A percentile compares a stretch with the other conserved stretches of the same genome.
Evolutionary conservation across 30 jellyfish, hydroid and myxozoan genomes (phyloP).

Genomic region (Aurelia sp.): DNA sequence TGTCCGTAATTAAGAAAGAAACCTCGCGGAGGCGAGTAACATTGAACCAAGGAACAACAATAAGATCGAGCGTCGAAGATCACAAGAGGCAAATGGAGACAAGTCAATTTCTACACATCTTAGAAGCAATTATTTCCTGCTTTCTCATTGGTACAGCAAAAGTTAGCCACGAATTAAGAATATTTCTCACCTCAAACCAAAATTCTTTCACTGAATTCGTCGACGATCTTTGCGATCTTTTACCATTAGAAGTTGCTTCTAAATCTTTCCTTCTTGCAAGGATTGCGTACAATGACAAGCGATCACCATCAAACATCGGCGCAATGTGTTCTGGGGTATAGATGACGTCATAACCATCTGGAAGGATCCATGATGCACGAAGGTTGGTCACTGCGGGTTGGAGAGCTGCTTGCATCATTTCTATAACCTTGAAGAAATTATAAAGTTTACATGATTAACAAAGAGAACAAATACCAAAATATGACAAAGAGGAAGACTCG

Average conservation of each 20-base stretch:
- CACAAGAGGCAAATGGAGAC: too few relatives aligned
- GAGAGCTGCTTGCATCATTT: slow-evolving; percentile 60
- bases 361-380: slow-evolving; percentile 97
- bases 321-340: slow-evolving; percentile 96
- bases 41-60: too few relatives aligned
- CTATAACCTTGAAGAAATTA: slow-evolving; percentile 59
- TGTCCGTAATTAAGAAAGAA: too few relatives aligned
- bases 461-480: background rate
- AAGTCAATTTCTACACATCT: too few relatives aligned
- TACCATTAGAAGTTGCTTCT: slow-evolving; percentile 65
- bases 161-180: too few relatives aligned
- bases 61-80: too few relatives aligned
- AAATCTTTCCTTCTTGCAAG: slow-evolving; percentile 80
- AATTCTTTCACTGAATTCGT: slow-evolving; percentile 88
- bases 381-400: slow-evolving; percentile 90
- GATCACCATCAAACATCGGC: slow-evolving; percentile 78
- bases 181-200: slow-evolving; percentile 90
- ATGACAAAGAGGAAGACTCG: too few relatives aligned
- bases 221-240: slow-evolving; percentile 75
- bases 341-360: slow-evolving; percentile 97
- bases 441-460: background rate
- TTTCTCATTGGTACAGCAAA: too few relatives aligned
- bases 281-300: slow-evolving; percentile 88
- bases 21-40: too few relatives aligned
- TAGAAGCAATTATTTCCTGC: too few relatives aligned